phyloP scores from a whole-genome alignment of 2,113 vertebrate genomes.

The Sitta europaea region DNA sequence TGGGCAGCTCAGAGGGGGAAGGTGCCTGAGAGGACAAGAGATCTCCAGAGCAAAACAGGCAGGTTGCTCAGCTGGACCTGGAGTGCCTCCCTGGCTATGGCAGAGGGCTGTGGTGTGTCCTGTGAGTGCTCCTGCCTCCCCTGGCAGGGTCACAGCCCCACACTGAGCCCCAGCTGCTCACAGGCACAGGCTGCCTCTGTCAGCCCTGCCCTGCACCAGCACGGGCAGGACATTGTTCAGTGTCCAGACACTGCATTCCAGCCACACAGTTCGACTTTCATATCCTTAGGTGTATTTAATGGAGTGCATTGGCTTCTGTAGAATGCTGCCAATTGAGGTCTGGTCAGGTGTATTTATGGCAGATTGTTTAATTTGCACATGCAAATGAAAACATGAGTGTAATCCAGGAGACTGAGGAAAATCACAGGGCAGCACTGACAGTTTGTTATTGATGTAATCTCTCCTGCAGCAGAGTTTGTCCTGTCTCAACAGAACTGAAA shows the following conservation, averaged over 20 bases:
- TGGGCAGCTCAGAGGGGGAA: neutral
- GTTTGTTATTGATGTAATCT: neutral
- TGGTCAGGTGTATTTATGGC: neutral
- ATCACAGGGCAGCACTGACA: neutral
- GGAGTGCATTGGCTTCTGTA: neutral
- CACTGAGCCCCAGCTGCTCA: neutral
- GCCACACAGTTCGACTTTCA: neutral
- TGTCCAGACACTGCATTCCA: neutral
- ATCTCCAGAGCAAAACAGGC: neutral
- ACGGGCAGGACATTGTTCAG: neutral
- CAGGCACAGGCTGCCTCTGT: neutral
- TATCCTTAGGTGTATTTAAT: neutral
- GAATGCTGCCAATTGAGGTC: neutral
- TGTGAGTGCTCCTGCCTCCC: neutral
- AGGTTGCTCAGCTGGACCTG: neutral
- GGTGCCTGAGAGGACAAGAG: neutral
- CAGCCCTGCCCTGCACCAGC: fast-evolving
- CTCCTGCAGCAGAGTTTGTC: neutral
- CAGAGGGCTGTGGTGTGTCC: neutral
- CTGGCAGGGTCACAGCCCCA: neutral
- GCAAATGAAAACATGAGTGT: neutral
- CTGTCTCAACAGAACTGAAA: neutral
- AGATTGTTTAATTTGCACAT: neutral
- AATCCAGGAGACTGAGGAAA: neutral
- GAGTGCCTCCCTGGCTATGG: no score